Base-by-base conservation (phyloP, 2,888 invertebrate genomes). In the Tuberolachnus salignus region DNA sequence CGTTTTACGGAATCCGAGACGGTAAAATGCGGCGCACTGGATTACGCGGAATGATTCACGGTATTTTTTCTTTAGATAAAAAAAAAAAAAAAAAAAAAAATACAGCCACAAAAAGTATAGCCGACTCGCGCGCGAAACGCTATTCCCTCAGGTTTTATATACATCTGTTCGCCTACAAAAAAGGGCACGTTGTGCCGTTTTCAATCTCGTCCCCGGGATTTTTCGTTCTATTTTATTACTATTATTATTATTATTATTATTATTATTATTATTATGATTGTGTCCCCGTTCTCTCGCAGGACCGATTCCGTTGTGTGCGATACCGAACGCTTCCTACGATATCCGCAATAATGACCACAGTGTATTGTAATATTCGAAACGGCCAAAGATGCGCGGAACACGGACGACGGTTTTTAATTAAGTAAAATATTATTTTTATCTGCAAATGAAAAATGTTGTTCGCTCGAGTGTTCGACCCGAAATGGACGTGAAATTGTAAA, bases 1-100 rank as follows among this genome's bases (percentile, higher is more conserved):
- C 71, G 59, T 72, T 72, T 72, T 72, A 49, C 71, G 59, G 26
- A 72, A 72, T 72, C 46, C 19, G 19, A 49, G 59, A 61, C 59
- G 59, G 59, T 61, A 72, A 59, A 72, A 59, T 72, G 59, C 49
- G 59, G 49, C 59, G 71, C 19, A 59, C 71, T 59, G 59, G 71
- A 59, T 72, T 59, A 72, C 59, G 26, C 1, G 26, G 49, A 61
- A 26, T 72, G 71, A 72, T 72, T 72, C 71, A 72, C 26, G 59
- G 13, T 46, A n/a, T n/a, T 46, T 4, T 1, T 61, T 59, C 26
- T 72, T 46, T 21, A 13, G 14, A 6, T 9, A 11, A 55, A 8
- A 53, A 4, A 19, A 10, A 55, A 13, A 19, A 46, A 64, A 44
- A n/a, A 21, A 44, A 21, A 26, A 55, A 61, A 72, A 72, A 34